Evolutionary conservation across 1,140 invertebrate species (phyloP).

Genomic region (Heliconius hermathena): DNA sequence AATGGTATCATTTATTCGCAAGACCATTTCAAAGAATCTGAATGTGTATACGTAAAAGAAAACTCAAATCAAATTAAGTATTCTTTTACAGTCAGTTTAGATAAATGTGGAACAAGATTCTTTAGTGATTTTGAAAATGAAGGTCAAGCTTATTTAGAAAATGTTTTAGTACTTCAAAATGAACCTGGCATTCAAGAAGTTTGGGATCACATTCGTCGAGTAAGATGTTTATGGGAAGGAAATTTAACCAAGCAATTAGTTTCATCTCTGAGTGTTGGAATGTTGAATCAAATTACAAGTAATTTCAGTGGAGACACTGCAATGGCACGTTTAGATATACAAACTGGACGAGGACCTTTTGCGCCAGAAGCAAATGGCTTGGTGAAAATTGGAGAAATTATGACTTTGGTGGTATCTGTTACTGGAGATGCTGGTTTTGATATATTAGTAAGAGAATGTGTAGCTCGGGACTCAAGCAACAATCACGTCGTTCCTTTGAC

Average conservation of each 20-base stretch:
- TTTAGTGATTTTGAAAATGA: conserved; percentile 89
- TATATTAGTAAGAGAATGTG: conserved; percentile 89
- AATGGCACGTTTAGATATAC: conserved; percentile 90
- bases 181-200: conserved; percentile 91
- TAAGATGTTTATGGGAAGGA: conserved; percentile 92
- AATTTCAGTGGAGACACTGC: conserved; percentile 93
- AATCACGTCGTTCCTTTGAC: conserved; percentile 87
- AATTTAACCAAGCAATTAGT: conserved; percentile 88
- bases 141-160: conserved; percentile 90
- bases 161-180: conserved; percentile 90
- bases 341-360: conserved; percentile 90
- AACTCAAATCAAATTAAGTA: conserved; percentile 87
- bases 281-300: conserved; percentile 90
- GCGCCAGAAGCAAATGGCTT: conserved; percentile 88
- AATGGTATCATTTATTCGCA: conserved; percentile 92
- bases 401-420: conserved; percentile 91
- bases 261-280: conserved; percentile 89
- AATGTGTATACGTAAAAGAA: conserved; percentile 88
- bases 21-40: conserved; percentile 87
- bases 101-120: conserved; percentile 91
- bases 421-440: conserved; percentile 91
- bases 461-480: conserved; percentile 86
- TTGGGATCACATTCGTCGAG: conserved; percentile 90
- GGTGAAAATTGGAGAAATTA: conserved; percentile 91
- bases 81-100: conserved; percentile 88